These are phyloP conservation scores for Acanthococcus lagerstroemiae DNA, from an alignment of 2,888 invertebrate species.

Conservation along the genomic window DNA sequence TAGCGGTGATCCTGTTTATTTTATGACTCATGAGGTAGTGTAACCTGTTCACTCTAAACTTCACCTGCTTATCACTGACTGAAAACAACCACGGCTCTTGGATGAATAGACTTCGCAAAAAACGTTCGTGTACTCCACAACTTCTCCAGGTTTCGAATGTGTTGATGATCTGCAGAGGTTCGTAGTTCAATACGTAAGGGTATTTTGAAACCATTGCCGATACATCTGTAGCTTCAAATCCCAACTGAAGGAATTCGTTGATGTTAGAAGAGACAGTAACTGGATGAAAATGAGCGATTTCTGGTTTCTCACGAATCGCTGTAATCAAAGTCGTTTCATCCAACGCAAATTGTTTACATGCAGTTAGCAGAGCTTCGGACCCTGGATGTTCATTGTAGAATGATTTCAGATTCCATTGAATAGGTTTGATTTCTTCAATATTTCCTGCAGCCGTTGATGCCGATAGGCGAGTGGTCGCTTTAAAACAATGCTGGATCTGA, in stretches of 20 bases:
- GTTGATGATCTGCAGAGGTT: not conserved
- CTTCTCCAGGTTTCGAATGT: slow-evolving; percentile 10
- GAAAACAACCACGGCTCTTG: slow-evolving; percentile 8
- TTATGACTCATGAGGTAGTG: slow-evolving; percentile 5
- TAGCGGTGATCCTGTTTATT: slow-evolving; percentile 6
- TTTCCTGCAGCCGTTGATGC: too few species aligned
- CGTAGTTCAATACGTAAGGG: slow-evolving; percentile 8
- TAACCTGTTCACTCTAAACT: not conserved
- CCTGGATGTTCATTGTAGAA: not conserved
- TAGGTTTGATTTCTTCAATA: too few species aligned
- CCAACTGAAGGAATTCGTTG: not conserved
- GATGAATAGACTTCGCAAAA: slow-evolving; percentile 5
- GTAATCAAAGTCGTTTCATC: not conserved
- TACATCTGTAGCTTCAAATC: not conserved
- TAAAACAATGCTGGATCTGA: too few species aligned
- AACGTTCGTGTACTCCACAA: not conserved
- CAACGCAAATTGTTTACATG: not conserved
- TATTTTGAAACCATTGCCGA: slow-evolving; percentile 8
- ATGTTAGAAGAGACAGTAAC: not conserved
- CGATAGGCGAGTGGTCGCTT: too few species aligned
- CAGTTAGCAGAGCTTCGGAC: not conserved
- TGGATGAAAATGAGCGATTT: slow-evolving; percentile 5
- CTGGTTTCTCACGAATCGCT: not conserved
- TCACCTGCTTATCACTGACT: not conserved
- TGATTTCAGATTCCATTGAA: not conserved